Evolutionary conservation across 2,797 vertebrate species (phyloP).

Genomic region (Peromyscus melanophrys): DNA sequence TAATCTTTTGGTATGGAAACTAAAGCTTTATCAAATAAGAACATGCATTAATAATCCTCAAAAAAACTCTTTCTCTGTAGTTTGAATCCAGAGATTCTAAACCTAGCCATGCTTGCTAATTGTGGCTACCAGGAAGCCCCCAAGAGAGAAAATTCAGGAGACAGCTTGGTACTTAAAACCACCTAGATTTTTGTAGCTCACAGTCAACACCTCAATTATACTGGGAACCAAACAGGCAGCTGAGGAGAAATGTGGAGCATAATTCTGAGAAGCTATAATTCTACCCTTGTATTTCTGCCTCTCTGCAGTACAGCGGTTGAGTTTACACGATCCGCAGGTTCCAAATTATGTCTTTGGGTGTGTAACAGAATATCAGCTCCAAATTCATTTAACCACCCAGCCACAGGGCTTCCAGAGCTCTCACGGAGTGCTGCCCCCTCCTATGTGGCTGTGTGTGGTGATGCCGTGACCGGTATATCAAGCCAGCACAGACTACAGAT

Average conservation of each 20-base stretch:
- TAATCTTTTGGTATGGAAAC: constrained; percentile 2
- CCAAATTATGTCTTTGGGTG: not conserved
- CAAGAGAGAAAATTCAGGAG: constrained; percentile 38
- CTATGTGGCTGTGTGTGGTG: not conserved
- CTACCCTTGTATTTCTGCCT: not conserved
- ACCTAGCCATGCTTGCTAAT: constrained; percentile 33
- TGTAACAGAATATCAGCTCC: not conserved
- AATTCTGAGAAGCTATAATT: constrained; percentile 50
- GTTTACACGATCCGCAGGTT: not conserved
- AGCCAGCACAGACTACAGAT: not conserved
- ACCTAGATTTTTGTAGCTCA: constrained; percentile 45
- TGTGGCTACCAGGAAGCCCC: constrained; percentile 31
- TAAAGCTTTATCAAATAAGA: constrained; percentile 39
- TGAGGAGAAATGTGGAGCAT: not conserved
- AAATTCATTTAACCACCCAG: not conserved
- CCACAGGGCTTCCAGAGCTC: not conserved
- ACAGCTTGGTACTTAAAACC: constrained; percentile 46
- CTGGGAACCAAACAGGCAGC: constrained; percentile 13
- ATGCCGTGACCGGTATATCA: not conserved
- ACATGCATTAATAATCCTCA: constrained; percentile 30
- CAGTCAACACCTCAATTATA: constrained; percentile 59
- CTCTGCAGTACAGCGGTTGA: not conserved
- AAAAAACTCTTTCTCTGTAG: constrained; percentile 36
- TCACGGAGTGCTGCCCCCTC: not conserved
- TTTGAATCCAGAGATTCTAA: constrained; percentile 45